Base-by-base conservation (phyloP, 2,888 invertebrate genomes). In the Lacanobia wlatinum region DNA sequence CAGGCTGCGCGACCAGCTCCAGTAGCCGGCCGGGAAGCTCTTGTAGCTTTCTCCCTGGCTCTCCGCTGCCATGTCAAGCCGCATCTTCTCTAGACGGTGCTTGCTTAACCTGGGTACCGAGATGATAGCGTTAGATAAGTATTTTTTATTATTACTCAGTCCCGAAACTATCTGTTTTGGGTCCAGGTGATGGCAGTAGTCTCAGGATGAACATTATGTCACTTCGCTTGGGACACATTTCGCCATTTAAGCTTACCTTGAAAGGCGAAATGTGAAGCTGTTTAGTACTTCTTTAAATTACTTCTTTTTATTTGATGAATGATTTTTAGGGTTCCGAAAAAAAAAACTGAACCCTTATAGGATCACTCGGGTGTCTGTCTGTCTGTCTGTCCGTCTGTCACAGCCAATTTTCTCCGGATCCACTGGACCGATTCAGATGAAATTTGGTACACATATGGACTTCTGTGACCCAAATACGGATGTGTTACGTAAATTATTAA, bases 1-100 rank as follows among this genome's bases (percentile, higher is more conserved):
- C 70, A 99, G 94, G 76, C 97, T 97, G 82, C 98, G 97, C 88
- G 98, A 98, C 95, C 99, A 99, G 56, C 98, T 98, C 99, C 99
- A 99, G 95, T 98, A 99, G 28, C 89, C 97, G 80, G 98, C 97
- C 14, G 98, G 97, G 93, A 98, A 98, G 67, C 98, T 98, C 93
- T 98, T 98, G 94, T 98, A 98, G 56, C 97, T 97, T 94, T 98
- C 98, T 28, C 98, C 98, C 69, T 97, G 97, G 76, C 97, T 97
- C 85, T 97, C 97, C 23, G 96, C 93, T n/a, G 95, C 94, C 76
- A 94, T 91, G 85, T 96, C 96, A 18, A 94, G 84, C 0, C 96
- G 96, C 34, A 96, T 93, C 90, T 98, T 98, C 90, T 98, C 98
- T 78, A 98, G 94, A 12, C 98, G 97, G 89, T 98, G 98, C 90